Evolutionary conservation across 2,113 vertebrate genomes (phyloP).

Genomic region (Struthio camelus): DNA sequence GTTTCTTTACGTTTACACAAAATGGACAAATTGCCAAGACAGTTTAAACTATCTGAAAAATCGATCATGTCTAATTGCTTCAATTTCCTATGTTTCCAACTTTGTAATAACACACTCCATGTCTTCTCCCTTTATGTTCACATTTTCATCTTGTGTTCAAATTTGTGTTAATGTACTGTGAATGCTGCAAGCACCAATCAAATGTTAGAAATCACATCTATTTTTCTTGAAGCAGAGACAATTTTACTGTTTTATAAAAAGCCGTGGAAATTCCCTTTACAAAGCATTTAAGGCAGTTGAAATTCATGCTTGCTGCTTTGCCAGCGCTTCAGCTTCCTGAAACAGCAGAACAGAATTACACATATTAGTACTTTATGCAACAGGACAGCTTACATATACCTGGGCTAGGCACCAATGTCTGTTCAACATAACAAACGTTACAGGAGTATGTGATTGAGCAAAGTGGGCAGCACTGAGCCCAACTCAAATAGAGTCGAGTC

Average conservation of each 20-base stretch:
- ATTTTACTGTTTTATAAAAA: constrained; percentile 72
- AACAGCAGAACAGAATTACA: constrained; percentile 52
- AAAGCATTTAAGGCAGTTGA: constrained; percentile 62
- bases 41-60: neutral
- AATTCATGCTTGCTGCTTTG: constrained; percentile 76
- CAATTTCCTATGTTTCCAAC: neutral
- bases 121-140: constrained; percentile 36
- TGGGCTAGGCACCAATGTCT: neutral
- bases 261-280: constrained; percentile 71
- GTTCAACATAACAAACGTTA: neutral
- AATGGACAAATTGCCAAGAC: constrained; percentile 23
- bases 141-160: constrained; percentile 42
- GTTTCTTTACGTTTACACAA: constrained; percentile 11
- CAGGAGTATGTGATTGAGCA: neutral
- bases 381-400: neutral
- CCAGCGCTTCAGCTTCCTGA: constrained; percentile 82
- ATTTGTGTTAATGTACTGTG: neutral
- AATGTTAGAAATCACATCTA: constrained; percentile 64
- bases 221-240: constrained; percentile 67
- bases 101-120: neutral
- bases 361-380: neutral
- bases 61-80: constrained; percentile 6
- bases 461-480: neutral
- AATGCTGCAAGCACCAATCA: constrained; percentile 68
- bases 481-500: neutral